phyloP scores from a whole-genome alignment of 2,888 invertebrate species.

The Watsonalla cultraria region DNA sequence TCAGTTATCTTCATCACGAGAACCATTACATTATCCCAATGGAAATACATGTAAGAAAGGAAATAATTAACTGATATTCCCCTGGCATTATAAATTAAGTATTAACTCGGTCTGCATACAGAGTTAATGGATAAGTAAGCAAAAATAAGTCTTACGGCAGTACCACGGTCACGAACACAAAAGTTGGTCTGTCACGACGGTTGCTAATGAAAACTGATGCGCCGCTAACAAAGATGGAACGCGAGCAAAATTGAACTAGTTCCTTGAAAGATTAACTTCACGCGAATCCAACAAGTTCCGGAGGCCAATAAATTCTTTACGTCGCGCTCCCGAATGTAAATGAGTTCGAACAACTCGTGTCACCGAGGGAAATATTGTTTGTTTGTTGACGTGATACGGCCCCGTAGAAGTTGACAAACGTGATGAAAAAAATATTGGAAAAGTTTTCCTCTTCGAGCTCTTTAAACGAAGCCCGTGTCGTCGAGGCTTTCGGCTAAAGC shows the following conservation, averaged over 20 bases:
- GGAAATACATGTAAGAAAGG: neutral
- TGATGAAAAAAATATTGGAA: slow-evolving; percentile 72
- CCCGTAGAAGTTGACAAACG: slow-evolving; percentile 54
- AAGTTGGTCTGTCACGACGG: slow-evolving; percentile 41
- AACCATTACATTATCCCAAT: neutral
- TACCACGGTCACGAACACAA: slow-evolving; percentile 26
- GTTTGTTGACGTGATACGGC: slow-evolving; percentile 58
- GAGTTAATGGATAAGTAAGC: slow-evolving; percentile 38
- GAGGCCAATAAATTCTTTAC: slow-evolving; percentile 48
- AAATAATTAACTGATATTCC: neutral
- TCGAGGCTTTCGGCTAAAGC: slow-evolving; percentile 23
- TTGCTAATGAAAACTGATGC: slow-evolving; percentile 64
- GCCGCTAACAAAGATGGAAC: slow-evolving; percentile 56
- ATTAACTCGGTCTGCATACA: slow-evolving; percentile 22
- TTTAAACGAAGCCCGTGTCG: slow-evolving; percentile 38
- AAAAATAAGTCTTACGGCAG: slow-evolving; percentile 31
- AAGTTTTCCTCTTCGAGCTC: slow-evolving; percentile 48
- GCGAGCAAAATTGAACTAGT: slow-evolving; percentile 31
- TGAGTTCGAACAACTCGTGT: slow-evolving; percentile 58
- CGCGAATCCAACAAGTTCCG: slow-evolving; percentile 28
- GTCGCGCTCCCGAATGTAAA: slow-evolving; percentile 53
- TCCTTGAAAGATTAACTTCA: slow-evolving; percentile 37
- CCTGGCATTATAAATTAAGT: slow-evolving; percentile 4
- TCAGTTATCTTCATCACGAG: neutral
- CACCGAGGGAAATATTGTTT: slow-evolving; percentile 58